Evolutionary conservation across 2,797 vertebrate genomes (phyloP).

Genomic region (Heliangelus exortis): DNA sequence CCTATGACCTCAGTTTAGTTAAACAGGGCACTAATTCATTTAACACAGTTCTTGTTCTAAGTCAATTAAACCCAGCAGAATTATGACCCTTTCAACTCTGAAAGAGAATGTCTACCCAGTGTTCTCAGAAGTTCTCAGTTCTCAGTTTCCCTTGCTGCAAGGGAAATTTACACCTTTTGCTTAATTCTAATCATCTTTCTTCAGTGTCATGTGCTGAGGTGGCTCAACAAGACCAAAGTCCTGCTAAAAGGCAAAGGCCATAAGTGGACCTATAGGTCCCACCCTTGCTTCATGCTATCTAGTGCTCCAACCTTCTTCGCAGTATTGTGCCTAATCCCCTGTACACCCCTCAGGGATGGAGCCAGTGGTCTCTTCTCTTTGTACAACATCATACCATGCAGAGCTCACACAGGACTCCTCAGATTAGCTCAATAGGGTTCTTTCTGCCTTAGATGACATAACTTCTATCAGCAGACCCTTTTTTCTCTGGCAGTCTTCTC

Average conservation of each 20-base stretch:
- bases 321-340: not conserved
- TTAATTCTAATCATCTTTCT: not conserved
- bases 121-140: not conserved
- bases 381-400: not conserved
- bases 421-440: not conserved
- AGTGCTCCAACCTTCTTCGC: not conserved
- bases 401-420: not conserved
- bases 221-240: not conserved
- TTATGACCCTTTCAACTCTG: not conserved
- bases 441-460: not conserved
- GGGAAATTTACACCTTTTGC: not conserved
- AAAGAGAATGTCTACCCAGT: not conserved
- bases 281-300: not conserved
- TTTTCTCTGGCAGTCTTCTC: not conserved
- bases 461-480: not conserved
- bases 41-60: conserved; percentile 33
- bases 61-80: conserved; percentile 37
- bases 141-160: too few relatives aligned
- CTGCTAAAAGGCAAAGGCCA: not conserved
- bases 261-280: not conserved
- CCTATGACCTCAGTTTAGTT: conserved; percentile 17
- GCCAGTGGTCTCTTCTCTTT: not conserved
- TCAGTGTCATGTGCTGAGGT: not conserved
- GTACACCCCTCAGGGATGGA: not conserved
- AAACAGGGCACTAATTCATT: conserved; percentile 21